These are phyloP conservation scores for Dasyornis broadbenti DNA, from an alignment of 2,113 vertebrate genomes.

Conservation along the genomic window DNA sequence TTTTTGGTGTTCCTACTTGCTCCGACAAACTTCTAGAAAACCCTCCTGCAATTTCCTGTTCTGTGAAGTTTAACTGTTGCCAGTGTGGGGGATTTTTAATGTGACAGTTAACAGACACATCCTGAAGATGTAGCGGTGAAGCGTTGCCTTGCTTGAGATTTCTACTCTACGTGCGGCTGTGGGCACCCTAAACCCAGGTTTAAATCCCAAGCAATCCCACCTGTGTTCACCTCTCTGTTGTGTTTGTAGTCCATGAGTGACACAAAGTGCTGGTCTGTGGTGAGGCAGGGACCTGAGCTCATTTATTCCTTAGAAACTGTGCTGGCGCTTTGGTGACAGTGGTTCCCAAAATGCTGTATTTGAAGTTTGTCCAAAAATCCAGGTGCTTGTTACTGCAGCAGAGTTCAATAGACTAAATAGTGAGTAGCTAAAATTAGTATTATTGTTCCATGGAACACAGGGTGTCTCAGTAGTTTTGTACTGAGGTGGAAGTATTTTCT, in stretches of 20 bases:
- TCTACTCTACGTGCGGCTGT: fast-evolving
- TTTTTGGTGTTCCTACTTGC: background rate
- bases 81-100: background rate
- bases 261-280: background rate
- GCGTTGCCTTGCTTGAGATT: background rate
- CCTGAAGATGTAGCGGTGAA: background rate
- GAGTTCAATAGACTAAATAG: background rate
- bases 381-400: constrained; percentile 5
- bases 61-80: background rate
- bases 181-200: background rate
- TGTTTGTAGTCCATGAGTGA: fast-evolving
- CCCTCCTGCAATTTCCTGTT: background rate
- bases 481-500: background rate
- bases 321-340: background rate
- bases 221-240: background rate
- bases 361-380: constrained; percentile 19
- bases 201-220: background rate
- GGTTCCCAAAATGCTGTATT: background rate
- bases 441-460: background rate
- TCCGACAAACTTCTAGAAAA: background rate
- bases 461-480: background rate
- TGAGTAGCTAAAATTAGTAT: background rate
- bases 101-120: background rate
- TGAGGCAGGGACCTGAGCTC: background rate
- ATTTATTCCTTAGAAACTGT: background rate